Conservation (phyloP, 2,797 vertebrate species). For the Microchirus variegatus region DNA sequence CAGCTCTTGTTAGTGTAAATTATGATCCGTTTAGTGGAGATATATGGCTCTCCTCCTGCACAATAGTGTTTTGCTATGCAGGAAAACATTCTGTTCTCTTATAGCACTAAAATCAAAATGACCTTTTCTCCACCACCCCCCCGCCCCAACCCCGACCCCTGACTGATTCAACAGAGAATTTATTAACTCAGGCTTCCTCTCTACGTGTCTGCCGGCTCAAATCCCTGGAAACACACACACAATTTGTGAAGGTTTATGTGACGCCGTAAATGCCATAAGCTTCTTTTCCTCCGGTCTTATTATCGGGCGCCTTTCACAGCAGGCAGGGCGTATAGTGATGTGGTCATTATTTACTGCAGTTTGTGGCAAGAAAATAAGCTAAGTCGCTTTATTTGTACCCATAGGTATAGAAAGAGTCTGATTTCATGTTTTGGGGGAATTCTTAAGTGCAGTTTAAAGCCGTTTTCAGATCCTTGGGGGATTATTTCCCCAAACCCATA, state of each 20-base stretch:
- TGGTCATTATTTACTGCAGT: too few relatives aligned
- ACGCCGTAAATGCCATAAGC: slow-evolving; percentile 33
- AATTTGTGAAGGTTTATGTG: slow-evolving; percentile 58
- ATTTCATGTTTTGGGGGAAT: too few relatives aligned
- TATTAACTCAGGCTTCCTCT: slow-evolving; percentile 43
- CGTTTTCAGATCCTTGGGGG: too few relatives aligned
- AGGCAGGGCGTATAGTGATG: too few relatives aligned
- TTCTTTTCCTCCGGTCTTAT: slow-evolving; percentile 33
- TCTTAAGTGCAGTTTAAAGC: too few relatives aligned
- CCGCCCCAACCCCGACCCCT: too few relatives aligned
- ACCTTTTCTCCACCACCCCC: too few relatives aligned
- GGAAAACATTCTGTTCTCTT: neutral
- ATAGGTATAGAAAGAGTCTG: too few relatives aligned
- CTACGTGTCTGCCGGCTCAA: slow-evolving; percentile 25
- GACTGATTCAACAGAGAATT: slow-evolving; percentile 43
- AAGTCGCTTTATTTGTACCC: too few relatives aligned
- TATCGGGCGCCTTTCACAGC: slow-evolving; percentile 6
- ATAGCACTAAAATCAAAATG: neutral
- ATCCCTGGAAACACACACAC: slow-evolving; percentile 38
- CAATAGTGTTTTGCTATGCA: neutral
- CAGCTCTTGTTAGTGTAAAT: neutral
- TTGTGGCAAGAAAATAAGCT: too few relatives aligned
- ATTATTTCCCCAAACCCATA: too few relatives aligned
- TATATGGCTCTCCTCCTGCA: too few relatives aligned
- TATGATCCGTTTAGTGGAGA: neutral